Evolutionary conservation across 1,140 invertebrate species (phyloP).

Genomic region (Proales similis): DNA sequence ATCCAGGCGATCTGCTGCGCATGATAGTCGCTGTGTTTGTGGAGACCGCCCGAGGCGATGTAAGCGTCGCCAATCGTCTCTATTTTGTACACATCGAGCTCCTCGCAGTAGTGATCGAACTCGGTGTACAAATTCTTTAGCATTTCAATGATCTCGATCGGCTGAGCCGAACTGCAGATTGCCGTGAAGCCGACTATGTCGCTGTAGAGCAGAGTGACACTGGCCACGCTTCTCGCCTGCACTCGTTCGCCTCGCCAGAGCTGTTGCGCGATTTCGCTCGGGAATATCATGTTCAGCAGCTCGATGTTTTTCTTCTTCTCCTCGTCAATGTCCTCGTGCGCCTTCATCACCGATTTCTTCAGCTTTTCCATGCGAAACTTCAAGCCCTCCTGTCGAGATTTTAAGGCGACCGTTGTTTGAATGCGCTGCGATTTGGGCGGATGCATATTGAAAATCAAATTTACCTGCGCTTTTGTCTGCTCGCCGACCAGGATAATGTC

Average conservation of each 20-base stretch:
- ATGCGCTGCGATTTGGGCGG: not conserved
- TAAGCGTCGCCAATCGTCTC: constrained; percentile 53
- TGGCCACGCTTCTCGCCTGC: constrained; percentile 78
- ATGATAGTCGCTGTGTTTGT: constrained; percentile 70
- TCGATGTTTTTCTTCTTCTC: constrained; percentile 91
- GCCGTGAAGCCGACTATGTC: constrained; percentile 93
- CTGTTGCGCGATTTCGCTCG: constrained; percentile 79
- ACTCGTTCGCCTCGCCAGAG: constrained; percentile 80
- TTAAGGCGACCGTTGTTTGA: not conserved
- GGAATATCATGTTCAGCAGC: constrained; percentile 84
- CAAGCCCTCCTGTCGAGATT: constrained; percentile 69
- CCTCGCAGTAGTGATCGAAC: constrained; percentile 80
- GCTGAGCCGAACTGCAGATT: constrained; percentile 53
- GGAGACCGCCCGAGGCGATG: constrained; percentile 50
- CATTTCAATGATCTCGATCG: constrained; percentile 71
- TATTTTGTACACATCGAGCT: constrained; percentile 55
- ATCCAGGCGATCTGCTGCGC: constrained; percentile 91
- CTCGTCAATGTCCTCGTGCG: constrained; percentile 77
- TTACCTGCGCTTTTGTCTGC: constrained; percentile 75
- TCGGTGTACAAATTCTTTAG: constrained; percentile 80
- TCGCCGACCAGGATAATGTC: constrained; percentile 89
- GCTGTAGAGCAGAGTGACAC: constrained; percentile 86
- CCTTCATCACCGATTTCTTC: constrained; percentile 83
- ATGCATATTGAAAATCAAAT: constrained; percentile 3
- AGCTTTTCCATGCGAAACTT: constrained; percentile 87